A percentile compares a stretch with the other conserved stretches of the same genome.
phyloP scores from a whole-genome alignment of 2,113 vertebrate genomes.

The Bettongia penicillata region DNA sequence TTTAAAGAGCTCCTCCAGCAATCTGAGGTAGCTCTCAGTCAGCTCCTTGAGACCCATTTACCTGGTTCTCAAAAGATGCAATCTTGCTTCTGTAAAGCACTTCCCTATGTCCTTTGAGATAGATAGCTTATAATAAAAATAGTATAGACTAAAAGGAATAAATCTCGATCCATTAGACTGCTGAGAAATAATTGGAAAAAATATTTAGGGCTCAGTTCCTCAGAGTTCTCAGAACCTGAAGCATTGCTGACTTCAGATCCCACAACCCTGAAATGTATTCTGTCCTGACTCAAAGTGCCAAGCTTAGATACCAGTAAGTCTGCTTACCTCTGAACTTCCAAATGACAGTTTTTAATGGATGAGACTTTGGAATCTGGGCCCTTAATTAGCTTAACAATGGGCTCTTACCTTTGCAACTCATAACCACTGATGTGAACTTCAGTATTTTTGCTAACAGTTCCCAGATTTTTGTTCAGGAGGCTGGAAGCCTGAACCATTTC shows the following conservation, averaged over 20 bases:
- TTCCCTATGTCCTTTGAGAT: background rate
- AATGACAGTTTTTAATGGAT: background rate
- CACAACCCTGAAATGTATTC: background rate
- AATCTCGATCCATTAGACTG: slow-evolving; percentile 12
- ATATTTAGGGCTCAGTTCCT: background rate
- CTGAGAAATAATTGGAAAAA: background rate
- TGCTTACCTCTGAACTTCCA: background rate
- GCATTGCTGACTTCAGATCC: background rate
- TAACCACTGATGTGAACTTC: background rate
- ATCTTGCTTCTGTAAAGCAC: background rate
- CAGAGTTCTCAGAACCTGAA: background rate
- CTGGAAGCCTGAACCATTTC: background rate
- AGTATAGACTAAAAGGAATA: background rate
- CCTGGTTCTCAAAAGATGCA: background rate
- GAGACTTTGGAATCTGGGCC: background rate
- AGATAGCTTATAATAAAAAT: no score
- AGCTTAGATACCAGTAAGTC: background rate
- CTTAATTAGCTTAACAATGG: background rate
- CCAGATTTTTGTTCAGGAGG: background rate
- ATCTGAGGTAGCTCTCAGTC: slow-evolving; percentile 19
- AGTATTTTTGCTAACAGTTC: background rate
- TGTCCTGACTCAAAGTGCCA: background rate
- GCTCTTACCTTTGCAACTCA: background rate
- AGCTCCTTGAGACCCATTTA: background rate
- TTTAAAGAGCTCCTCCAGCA: background rate